Percentiles rank a stretch among this genome's conserved stretches.
phyloP scores from a whole-genome alignment of 2,797 vertebrate genomes.

The Lerista edwardsae region DNA sequence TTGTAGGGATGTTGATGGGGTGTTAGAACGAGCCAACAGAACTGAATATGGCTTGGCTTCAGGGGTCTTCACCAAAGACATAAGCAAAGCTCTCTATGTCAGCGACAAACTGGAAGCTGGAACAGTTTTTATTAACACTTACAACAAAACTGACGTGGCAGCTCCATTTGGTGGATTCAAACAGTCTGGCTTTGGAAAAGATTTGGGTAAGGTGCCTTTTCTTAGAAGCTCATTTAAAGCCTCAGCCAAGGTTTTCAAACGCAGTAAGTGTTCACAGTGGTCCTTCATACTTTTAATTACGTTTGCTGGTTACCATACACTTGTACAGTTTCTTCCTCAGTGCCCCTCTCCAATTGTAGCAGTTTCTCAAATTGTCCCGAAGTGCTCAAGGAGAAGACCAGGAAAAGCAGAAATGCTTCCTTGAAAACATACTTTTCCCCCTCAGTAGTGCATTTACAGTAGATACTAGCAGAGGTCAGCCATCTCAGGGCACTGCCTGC shows the following conservation, averaged over 20 bases:
- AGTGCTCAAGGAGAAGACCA: background rate
- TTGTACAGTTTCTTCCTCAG: background rate
- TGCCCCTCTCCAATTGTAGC: background rate
- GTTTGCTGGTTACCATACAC: background rate
- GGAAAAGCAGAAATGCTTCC: background rate
- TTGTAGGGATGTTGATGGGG: constrained; percentile 80
- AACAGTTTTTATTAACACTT: constrained; percentile 84
- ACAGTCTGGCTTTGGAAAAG: constrained; percentile 84
- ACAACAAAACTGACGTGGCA: constrained; percentile 85
- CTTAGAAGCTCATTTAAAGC: background rate
- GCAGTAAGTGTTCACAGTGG: background rate
- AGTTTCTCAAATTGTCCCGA: background rate
- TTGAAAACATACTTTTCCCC: background rate
- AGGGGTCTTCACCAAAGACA: constrained; percentile 82
- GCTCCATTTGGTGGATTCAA: constrained; percentile 84
- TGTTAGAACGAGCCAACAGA: constrained; percentile 77
- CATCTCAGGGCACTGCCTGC: too few relatives aligned
- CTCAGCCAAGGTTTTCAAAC: background rate
- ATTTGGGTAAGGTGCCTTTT: constrained; percentile 74
- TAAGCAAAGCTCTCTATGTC: constrained; percentile 82
- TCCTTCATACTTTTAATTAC: background rate
- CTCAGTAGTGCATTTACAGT: too few relatives aligned
- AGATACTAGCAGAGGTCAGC: too few relatives aligned
- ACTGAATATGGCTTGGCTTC: constrained; percentile 85
- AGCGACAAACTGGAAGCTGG: constrained; percentile 82